A percentile compares a stretch with the other conserved stretches of the same genome.
Evolutionary conservation across 2,113 vertebrate genomes (phyloP).

Genomic region (Charina bottae): DNA sequence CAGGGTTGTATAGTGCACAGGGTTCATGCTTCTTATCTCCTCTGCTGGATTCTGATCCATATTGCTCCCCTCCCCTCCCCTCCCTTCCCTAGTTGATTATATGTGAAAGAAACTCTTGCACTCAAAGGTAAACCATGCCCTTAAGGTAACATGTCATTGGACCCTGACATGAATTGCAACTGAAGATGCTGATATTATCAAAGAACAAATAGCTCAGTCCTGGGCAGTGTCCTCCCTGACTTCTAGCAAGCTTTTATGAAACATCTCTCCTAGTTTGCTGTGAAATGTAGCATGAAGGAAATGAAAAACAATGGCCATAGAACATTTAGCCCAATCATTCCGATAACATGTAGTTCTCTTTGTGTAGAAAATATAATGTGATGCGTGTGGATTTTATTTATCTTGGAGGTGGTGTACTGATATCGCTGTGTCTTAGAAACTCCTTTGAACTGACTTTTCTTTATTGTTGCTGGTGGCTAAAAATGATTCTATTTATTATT

Average conservation of each 20-base stretch:
- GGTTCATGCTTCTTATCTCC: background rate
- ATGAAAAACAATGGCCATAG: background rate
- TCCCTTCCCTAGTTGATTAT: background rate
- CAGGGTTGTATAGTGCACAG: background rate
- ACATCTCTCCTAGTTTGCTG: background rate
- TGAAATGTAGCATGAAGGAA: background rate
- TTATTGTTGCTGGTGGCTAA: constrained; percentile 39
- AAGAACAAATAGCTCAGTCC: background rate
- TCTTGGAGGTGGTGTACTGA: constrained; percentile 58
- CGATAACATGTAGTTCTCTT: background rate
- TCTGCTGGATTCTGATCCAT: background rate
- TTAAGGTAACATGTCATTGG: background rate
- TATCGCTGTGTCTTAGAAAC: constrained; percentile 62
- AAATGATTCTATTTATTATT: constrained; percentile 27
- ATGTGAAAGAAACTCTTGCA: background rate
- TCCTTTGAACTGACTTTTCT: constrained; percentile 55
- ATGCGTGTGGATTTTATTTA: constrained; percentile 67
- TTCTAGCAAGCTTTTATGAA: background rate
- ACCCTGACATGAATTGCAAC: background rate
- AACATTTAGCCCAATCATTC: background rate
- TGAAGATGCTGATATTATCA: background rate
- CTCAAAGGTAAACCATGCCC: background rate
- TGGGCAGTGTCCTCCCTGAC: background rate
- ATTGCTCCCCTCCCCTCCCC: background rate
- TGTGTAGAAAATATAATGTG: constrained; percentile 53